Conservation (phyloP, 2,113 vertebrate species). For the Charadrius vociferus region DNA sequence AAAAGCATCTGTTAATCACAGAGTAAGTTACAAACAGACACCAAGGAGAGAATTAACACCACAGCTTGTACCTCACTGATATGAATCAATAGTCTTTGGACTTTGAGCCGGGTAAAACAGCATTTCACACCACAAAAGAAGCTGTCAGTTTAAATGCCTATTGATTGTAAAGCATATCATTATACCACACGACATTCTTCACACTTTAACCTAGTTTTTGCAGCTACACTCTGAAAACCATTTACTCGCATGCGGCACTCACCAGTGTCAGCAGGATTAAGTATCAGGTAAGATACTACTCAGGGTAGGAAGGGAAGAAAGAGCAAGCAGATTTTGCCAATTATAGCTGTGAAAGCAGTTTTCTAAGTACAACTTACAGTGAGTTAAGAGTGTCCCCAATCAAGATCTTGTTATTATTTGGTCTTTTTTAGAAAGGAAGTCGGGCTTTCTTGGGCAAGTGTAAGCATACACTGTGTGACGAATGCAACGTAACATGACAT, state of each 20-base stretch:
- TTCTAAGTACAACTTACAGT: neutral
- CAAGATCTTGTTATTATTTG: neutral
- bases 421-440: neutral
- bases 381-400: neutral
- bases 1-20: constrained; percentile 19
- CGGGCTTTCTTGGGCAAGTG: accelerated
- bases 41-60: neutral
- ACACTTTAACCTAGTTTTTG: neutral
- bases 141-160: neutral
- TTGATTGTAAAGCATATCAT: neutral
- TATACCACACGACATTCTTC: neutral
- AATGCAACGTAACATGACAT: accelerated
- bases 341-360: neutral
- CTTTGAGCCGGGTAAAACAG: neutral
- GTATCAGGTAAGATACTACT: neutral
- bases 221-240: neutral
- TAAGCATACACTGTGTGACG: neutral
- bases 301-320: neutral
- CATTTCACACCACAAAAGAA: neutral
- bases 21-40: neutral
- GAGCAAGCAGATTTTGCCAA: neutral
- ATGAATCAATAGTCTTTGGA: neutral
- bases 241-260: neutral
- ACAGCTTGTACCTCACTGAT: neutral
- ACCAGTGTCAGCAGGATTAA: neutral